Evolutionary conservation across 2,113 vertebrate genomes (phyloP).

Genomic region (Condylura cristata): DNA sequence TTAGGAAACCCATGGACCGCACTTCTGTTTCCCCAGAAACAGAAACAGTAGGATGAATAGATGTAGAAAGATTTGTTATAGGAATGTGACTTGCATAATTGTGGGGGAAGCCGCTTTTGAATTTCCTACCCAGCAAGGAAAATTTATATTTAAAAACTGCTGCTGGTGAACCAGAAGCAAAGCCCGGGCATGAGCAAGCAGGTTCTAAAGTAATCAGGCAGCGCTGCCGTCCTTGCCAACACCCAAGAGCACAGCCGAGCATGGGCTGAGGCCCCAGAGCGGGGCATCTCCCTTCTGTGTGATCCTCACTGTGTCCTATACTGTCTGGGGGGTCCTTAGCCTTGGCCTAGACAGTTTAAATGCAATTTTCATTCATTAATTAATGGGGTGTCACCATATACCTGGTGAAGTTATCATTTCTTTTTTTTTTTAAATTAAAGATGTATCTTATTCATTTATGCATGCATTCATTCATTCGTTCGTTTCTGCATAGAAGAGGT

Average conservation of each 20-base stretch:
- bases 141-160: background rate
- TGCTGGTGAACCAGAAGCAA: background rate
- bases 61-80: background rate
- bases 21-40: background rate
- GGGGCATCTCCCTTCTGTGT: too few species aligned
- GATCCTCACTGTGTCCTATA: fast-evolving
- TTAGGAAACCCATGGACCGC: background rate
- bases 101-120: background rate
- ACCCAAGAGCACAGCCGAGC: background rate
- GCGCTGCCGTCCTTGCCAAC: fast-evolving
- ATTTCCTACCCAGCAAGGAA: background rate
- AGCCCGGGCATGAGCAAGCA: background rate
- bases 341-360: background rate
- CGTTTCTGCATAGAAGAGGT: too few species aligned
- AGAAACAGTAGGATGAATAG: background rate
- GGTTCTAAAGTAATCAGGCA: background rate
- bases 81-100: background rate
- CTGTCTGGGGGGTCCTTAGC: background rate
- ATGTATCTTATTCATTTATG: too few species aligned
- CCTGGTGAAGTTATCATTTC: background rate
- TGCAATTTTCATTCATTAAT: background rate
- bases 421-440: too few species aligned
- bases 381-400: background rate
- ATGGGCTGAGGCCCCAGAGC: fast-evolving
- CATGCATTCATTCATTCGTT: too few species aligned